phyloP scores from a whole-genome alignment of 2,797 vertebrate species.

The Stomatorhinus walkeri region DNA sequence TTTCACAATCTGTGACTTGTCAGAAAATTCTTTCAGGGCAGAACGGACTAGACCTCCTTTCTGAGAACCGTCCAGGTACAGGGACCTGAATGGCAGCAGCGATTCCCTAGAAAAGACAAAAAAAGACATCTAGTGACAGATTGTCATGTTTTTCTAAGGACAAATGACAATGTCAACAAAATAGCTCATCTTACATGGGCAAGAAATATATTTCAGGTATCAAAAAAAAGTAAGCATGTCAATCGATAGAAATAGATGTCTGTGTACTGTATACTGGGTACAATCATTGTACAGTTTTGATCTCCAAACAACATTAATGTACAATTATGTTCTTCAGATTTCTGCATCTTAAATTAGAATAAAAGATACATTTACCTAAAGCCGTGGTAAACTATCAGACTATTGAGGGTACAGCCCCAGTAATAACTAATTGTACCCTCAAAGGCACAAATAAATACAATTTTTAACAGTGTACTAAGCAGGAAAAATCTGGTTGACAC shows the following conservation, averaged over 20 bases:
- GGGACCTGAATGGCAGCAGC: neutral
- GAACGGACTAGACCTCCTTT: conserved; percentile 24
- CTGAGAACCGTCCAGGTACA: conserved; percentile 29
- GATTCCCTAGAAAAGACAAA: conserved; percentile 38
- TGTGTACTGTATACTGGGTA: neutral
- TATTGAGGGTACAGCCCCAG: neutral
- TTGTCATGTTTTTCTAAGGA: neutral
- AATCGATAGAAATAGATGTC: neutral
- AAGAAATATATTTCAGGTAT: neutral
- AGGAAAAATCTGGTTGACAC: neutral
- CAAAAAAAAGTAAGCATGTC: neutral
- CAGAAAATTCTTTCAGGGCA: conserved; percentile 21
- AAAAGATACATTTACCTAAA: neutral
- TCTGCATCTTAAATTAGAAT: neutral
- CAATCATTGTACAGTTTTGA: neutral
- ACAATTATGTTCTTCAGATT: neutral
- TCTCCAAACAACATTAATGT: neutral
- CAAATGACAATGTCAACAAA: neutral
- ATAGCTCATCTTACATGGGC: neutral
- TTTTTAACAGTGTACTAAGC: neutral
- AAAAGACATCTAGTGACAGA: neutral
- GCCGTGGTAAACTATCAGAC: neutral
- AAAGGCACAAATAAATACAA: neutral
- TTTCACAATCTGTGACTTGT: conserved; percentile 32
- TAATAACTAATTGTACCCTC: neutral